Conservation (phyloP, 2,113 vertebrate species). For the Hemiprocne comata region DNA sequence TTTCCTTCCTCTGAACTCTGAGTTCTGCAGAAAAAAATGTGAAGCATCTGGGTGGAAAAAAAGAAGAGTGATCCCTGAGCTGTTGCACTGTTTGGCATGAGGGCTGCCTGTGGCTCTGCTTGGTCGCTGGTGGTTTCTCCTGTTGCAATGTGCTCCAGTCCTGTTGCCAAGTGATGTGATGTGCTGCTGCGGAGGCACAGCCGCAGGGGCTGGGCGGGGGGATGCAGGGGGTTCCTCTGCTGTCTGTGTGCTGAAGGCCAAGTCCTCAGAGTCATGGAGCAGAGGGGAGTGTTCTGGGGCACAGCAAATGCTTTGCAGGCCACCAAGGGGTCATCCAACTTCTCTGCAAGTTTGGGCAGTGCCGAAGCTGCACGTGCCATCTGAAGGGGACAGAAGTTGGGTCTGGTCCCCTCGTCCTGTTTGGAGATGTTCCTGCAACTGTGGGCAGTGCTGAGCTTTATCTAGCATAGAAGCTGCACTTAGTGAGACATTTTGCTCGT, state of each 20-base stretch:
- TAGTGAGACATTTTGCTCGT: neutral
- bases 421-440: neutral
- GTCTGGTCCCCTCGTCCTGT: neutral
- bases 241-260: neutral
- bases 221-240: accelerated
- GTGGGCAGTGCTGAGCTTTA: accelerated
- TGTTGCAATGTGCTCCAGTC: neutral
- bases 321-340: accelerated
- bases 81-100: neutral
- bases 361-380: neutral
- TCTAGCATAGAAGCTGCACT: neutral
- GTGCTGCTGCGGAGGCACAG: neutral
- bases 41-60: neutral
- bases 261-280: neutral
- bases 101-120: neutral
- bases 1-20: neutral
- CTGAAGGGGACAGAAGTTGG: neutral
- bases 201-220: neutral
- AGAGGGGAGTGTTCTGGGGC: neutral
- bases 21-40: neutral
- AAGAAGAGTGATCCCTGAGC: neutral
- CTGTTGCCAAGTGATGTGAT: neutral
- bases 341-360: neutral
- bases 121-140: neutral
- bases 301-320: accelerated